Evolutionary conservation across 2,797 vertebrate species (phyloP).

Genomic region (Tapera naevia): DNA sequence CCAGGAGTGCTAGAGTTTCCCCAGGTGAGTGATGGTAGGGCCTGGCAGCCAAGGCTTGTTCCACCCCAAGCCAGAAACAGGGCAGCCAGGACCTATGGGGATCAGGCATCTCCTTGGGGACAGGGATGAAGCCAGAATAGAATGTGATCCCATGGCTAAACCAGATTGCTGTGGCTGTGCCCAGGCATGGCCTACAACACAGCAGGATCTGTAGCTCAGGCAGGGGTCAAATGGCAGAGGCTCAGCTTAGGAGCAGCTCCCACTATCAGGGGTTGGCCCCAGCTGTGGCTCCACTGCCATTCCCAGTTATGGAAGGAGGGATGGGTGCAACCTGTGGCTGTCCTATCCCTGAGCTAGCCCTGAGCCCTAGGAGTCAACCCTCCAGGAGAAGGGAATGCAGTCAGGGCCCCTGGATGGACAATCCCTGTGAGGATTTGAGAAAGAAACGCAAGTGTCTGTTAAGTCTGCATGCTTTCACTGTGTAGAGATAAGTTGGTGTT

Average conservation of each 20-base stretch:
- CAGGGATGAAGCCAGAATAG: not conserved
- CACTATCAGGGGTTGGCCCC: rapidly evolving
- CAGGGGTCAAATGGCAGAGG: rapidly evolving
- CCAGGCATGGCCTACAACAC: not conserved
- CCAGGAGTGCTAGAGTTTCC: rapidly evolving
- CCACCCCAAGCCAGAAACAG: no score
- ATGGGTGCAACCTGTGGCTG: not conserved
- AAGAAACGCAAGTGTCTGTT: rapidly evolving
- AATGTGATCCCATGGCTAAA: not conserved
- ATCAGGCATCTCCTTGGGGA: not conserved
- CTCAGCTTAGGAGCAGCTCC: not conserved
- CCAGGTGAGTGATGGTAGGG: rapidly evolving
- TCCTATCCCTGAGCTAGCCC: not conserved
- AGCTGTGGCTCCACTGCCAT: not conserved
- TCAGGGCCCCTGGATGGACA: not conserved
- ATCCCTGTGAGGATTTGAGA: not conserved
- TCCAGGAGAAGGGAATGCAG: rapidly evolving
- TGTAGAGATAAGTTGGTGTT: no score
- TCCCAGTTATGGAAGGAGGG: not conserved
- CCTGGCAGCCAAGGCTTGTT: not conserved
- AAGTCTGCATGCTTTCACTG: not conserved
- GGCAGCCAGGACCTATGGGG: rapidly evolving
- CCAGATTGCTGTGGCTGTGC: rapidly evolving
- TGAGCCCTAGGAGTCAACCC: not conserved
- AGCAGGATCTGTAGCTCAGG: not conserved